A percentile compares a stretch with the other conserved stretches of the same genome.
Conservation (phyloP, 2,888 invertebrate genomes). For the Caenorhabditis angaria region DNA sequence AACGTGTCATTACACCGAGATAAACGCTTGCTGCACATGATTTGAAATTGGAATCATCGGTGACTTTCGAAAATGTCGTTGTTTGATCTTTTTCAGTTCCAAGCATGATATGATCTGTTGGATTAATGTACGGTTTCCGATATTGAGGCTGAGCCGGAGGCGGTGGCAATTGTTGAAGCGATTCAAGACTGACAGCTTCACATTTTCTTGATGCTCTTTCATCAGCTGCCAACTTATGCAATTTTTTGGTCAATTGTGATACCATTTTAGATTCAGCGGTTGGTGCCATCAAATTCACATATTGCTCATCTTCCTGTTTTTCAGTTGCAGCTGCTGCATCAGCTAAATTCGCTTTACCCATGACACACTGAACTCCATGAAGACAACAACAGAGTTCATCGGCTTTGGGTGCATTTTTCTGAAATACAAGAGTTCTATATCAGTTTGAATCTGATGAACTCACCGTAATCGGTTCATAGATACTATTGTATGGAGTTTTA, state of each 20-base stretch:
- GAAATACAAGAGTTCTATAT: neutral
- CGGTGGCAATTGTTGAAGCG: too few relatives aligned
- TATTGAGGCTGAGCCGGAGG: too few relatives aligned
- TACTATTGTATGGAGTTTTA: constrained; percentile 35
- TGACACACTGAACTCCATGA: constrained; percentile 15
- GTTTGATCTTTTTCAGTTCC: too few relatives aligned
- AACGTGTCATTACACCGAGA: neutral
- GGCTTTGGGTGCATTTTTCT: constrained; percentile 1
- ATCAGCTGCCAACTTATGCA: constrained; percentile 1
- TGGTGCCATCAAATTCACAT: constrained; percentile 28
- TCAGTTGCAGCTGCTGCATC: constrained; percentile 6
- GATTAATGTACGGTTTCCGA: too few relatives aligned
- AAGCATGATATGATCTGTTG: too few relatives aligned
- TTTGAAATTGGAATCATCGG: neutral
- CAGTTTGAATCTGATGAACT: neutral
- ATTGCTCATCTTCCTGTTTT: constrained; percentile 24
- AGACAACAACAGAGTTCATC: constrained; percentile 18
- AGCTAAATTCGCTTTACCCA: neutral
- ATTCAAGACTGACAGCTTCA: too few relatives aligned
- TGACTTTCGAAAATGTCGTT: neutral
- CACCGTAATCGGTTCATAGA: constrained; percentile 27
- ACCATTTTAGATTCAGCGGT: constrained; percentile 16
- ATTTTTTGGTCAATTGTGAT: constrained; percentile 13
- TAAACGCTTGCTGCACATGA: neutral
- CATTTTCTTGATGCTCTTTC: neutral